Base-by-base conservation (phyloP, 2,113 vertebrate species). In the Spea multiplicata region DNA sequence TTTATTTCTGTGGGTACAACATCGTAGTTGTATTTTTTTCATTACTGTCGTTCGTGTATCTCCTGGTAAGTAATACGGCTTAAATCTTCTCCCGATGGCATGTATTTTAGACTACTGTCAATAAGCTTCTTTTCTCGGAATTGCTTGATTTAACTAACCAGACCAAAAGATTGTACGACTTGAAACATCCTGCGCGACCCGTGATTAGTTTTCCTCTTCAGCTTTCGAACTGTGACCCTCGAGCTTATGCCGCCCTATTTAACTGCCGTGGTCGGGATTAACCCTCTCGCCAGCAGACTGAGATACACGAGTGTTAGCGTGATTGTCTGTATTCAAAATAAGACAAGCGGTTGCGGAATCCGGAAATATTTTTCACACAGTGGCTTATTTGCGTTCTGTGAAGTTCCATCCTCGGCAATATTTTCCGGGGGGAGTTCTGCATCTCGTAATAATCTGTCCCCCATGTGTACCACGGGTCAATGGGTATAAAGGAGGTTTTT, bases 41-140 rank as follows among this genome's bases (percentile, higher is more conserved):
- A 90, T 87, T 88, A 85, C 83, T 74, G 79, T 81, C 81, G 83
- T 84, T 84, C 86, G 82, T 83, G 81, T 87, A 82, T 82, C 86
- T 89, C 86, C 84, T 82, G 83, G 81, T 75, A 83, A 82, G 89
- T 91, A 91, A 93, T 91, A 88, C 91, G 90, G 88, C 84, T 87
- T 88, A 91, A 93, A 86, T 83, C 84, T 77, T 75, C 76, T 47
- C 50, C 84, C 84, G 76, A 72, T 44, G 78, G 45, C 50, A 44
- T 57, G 82, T 86, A 86, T 84, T 88, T 89, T 86, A 86, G 93
- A 90, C 90, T 91, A 89, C 85, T 85, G 84, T 82, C 81, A 88
- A 84, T 95, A 93, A 94, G 93, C 92, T 90, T 89, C 92, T 94
- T 94, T 91, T 90, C 88, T 87, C 86, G 80, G 91, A 90, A 88